Evolutionary conservation across 2,113 vertebrate genomes (phyloP).

Genomic region (Syngnathus typhle): DNA sequence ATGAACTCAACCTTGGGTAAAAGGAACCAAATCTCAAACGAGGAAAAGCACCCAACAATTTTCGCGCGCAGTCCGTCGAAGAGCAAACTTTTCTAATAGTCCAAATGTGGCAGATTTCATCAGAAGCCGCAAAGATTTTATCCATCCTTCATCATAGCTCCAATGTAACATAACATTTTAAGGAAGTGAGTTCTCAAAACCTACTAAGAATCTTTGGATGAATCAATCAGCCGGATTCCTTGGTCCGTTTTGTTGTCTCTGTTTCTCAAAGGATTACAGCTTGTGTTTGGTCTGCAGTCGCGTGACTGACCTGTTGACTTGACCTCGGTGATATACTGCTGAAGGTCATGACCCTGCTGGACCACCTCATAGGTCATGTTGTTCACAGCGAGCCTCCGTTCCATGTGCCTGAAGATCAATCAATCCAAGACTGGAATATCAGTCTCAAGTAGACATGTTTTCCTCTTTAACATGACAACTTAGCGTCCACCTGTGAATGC

Average conservation of each 20-base stretch:
- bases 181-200: neutral
- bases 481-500: constrained; percentile 72
- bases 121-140: too few relatives aligned
- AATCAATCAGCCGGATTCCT: neutral
- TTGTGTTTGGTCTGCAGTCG: neutral
- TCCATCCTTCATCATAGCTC: too few relatives aligned
- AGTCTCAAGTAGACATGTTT: neutral
- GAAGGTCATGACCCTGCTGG: constrained; percentile 96
- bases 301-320: constrained; percentile 83
- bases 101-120: too few relatives aligned
- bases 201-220: neutral
- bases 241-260: neutral
- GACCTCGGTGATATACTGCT: constrained; percentile 95
- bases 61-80: too few relatives aligned
- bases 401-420: constrained; percentile 76
- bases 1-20: too few relatives aligned
- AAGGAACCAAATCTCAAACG: too few relatives aligned
- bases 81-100: too few relatives aligned
- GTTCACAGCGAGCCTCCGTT: constrained; percentile 94
- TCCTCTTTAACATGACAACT: neutral
- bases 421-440: neutral
- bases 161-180: neutral
- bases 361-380: constrained; percentile 98
- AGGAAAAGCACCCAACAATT: too few relatives aligned
- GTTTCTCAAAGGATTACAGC: neutral